Evolutionary conservation across 2,888 invertebrate species (phyloP), one percentile per base, ranked within the genome.

Genomic region (Platerodrilus igneus): DNA sequence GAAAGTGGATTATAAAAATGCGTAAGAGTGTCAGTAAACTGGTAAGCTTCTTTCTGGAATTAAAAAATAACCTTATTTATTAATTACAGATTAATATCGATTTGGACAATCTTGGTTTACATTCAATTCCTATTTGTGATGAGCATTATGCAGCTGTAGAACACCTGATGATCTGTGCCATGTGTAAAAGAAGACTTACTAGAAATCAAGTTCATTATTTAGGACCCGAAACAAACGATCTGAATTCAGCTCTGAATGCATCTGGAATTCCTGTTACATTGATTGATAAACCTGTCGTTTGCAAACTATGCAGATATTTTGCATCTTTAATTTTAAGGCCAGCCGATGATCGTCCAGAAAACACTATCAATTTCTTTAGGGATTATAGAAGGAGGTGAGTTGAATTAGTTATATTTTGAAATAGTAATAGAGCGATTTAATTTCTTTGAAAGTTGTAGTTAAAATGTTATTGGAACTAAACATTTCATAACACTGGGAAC

Each of bases 261-360:
- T 79, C 81, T 49, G 75, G 79, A 2, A 73, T 90, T 32, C 87
- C 86, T 0, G 80, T 85, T 8, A 71, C 72, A 54, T 70, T 89
- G 55, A 64, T 69, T 2, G 77, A 80, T 53, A 80, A 82, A 42
- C 81, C 83, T 0, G 84, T 86, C 32, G 79, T 89, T 25, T 90
- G 90, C 68, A 89, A 88, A 68, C 68, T 83, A 14, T 90, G 89
- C 57, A 79, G 85, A 39, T 83, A 85, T 65, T 89, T 84, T 67
- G 81, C 83, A 52, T 78, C 83, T 44, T 64, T 87, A 33, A 71
- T 85, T 41, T 73, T 82, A 54, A 81, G 85, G 43, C 79, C 77
- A 2, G 73, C 73, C 1, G 75, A 76, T 43, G 66, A 67, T 13
- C 59, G 60, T 34, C 61, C 52, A 48, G 67, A 54, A 60, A 73